Evolutionary conservation across 2,888 invertebrate species (phyloP), one percentile per base, ranked within the genome.

Genomic region (Ethmia dodecea): DNA sequence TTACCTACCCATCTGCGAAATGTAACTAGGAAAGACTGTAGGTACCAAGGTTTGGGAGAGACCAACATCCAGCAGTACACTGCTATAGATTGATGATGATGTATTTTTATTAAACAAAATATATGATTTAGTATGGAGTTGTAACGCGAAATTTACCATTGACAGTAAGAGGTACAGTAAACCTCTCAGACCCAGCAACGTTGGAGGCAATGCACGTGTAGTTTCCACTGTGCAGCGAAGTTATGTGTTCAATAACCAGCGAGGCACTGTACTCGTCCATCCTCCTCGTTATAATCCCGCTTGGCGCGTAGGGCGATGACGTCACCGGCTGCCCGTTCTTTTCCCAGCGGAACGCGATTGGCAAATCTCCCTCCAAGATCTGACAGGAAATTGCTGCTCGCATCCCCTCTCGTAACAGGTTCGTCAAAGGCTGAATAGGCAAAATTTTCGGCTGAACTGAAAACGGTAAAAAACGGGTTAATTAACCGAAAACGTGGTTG

Each of bases 191-290:
- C 8, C 94, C 95, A 9, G 96, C 96, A 13, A 94, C 90, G 78
- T 96, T 96, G 31, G 91, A 91, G n/a, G 95, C 95, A 34, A 94
- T 92, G 74, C 96, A 96, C n/a, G 95, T 95, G 68, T 95, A 95
- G 78, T 95, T 96, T 60, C 97, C 96, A 55, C 93, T 94, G 70
- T 96, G 95, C 33, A 92, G 89, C 16, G 95, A 94, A 36, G 92
- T 91, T 43, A 96, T 93, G 68, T 92, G 92, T 63, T 96, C 95
- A 55, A 96, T 95, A 54, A 95, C 92, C 50, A 96, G 87, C 31
- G 93, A 93, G 25, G 94, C 93, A 30, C 95, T 93, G 74, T 95
- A 96, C 65, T 94, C 95, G 68, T 96, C 95, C 69, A 93, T 87
- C 35, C 93, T 87, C 33, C 83, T 56, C 3, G 81, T 81, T 38